Evolutionary conservation across 2,797 vertebrate genomes (phyloP).

Genomic region (Fundulus diaphanus): DNA sequence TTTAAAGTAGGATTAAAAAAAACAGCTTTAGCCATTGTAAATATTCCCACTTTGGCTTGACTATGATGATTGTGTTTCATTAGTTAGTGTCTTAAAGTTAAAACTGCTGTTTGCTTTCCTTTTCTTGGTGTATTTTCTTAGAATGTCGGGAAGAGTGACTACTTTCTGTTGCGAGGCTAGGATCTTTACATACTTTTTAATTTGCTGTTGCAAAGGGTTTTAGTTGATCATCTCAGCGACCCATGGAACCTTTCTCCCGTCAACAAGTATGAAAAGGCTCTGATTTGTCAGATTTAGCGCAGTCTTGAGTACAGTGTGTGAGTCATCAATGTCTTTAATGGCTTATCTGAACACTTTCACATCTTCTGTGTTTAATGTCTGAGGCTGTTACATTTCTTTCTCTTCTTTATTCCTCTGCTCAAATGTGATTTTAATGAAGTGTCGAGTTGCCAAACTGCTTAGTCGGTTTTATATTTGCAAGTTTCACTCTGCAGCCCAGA

Average conservation of each 20-base stretch:
- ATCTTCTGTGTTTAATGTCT: conserved; percentile 22
- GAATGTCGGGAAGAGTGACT: not conserved
- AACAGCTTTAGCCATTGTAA: too few relatives aligned
- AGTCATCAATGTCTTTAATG: conserved; percentile 32
- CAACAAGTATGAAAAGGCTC: not conserved
- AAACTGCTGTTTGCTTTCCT: too few relatives aligned
- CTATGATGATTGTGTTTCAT: too few relatives aligned
- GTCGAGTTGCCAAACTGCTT: not conserved
- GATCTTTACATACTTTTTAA: not conserved
- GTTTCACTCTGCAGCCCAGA: conserved; percentile 40
- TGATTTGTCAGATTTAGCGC: not conserved
- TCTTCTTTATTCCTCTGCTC: not conserved
- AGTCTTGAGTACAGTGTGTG: conserved; percentile 3
- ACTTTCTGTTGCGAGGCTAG: not conserved
- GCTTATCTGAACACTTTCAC: conserved; percentile 16
- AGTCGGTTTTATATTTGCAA: conserved; percentile 17
- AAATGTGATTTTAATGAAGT: conserved; percentile 34
- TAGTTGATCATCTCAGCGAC: not conserved
- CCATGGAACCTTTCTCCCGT: not conserved
- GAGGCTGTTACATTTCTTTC: not conserved
- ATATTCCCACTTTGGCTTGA: too few relatives aligned
- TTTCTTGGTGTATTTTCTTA: not conserved
- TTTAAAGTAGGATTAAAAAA: too few relatives aligned
- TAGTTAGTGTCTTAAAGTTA: too few relatives aligned
- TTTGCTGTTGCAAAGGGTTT: not conserved